These are phyloP conservation scores for Antheraea mylitta DNA, from an alignment of 1,140 invertebrate species.

Conservation along the genomic window DNA sequence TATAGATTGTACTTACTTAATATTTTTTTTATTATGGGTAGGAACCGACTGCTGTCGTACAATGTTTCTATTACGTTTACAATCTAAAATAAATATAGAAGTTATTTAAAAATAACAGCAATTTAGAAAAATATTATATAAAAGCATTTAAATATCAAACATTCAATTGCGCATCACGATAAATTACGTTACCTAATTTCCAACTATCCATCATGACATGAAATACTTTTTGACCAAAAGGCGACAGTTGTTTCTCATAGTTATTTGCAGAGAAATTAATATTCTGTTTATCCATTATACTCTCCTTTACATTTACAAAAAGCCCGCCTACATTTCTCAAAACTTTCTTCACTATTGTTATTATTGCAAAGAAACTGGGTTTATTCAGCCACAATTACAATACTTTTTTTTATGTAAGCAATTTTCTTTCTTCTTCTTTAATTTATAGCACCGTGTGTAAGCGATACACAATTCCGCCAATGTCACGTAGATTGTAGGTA, in stretches of 20 bases:
- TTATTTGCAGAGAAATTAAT: neutral
- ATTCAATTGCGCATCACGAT: neutral
- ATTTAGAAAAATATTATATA: no score
- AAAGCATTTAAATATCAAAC: no score
- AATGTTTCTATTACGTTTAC: neutral
- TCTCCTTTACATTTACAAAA: neutral
- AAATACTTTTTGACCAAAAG: conserved; percentile 54
- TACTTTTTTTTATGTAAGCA: no score
- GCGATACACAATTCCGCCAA: no score
- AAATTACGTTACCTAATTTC: conserved; percentile 25
- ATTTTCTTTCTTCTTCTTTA: no score
- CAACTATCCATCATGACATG: conserved; percentile 29
- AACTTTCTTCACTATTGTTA: no score
- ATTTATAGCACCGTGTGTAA: no score
- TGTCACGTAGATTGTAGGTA: no score
- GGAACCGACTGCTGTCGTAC: neutral
- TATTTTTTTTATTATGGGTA: conserved; percentile 3
- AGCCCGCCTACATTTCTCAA: neutral
- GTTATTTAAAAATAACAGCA: neutral
- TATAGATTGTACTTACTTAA: conserved; percentile 5
- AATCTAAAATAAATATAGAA: neutral
- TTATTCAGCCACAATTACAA: no score
- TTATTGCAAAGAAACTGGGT: no score
- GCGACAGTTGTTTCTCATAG: conserved; percentile 44
- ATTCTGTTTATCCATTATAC: neutral